Evolutionary conservation across 2,113 vertebrate species (phyloP).

Genomic region (Nansenia antarctica): DNA sequence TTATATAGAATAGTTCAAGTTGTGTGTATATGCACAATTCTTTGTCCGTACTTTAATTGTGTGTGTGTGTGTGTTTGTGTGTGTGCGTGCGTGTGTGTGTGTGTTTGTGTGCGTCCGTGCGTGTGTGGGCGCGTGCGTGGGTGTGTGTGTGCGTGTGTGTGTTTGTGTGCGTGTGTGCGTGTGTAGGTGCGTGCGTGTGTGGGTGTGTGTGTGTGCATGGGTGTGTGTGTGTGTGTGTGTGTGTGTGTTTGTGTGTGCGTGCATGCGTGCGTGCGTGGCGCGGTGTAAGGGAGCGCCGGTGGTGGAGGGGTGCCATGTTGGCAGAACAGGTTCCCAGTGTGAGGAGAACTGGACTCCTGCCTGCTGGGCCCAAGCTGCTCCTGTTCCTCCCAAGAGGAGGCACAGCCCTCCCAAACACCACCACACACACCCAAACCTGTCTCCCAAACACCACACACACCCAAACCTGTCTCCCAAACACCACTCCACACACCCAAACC

Average conservation of each 20-base stretch:
- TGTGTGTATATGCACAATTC: too few species aligned
- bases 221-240: not conserved
- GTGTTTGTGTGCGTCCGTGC: not conserved
- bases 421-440: constrained; percentile 14
- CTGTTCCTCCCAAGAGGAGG: constrained; percentile 44
- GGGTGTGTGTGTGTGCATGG: not conserved
- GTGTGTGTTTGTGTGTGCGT: not conserved
- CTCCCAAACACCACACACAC: constrained; percentile 23
- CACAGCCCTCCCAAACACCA: constrained; percentile 18
- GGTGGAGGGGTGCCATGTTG: constrained; percentile 12
- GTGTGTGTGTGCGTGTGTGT: not conserved
- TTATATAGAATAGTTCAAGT: too few species aligned
- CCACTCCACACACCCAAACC: too few species aligned
- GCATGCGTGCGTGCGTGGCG: constrained; percentile 2
- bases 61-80: constrained; percentile 1
- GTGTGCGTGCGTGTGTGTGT: not conserved
- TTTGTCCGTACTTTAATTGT: not conserved
- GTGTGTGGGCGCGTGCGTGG: too few species aligned
- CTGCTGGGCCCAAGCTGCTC: constrained; percentile 61
- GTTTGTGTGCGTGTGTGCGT: not conserved
- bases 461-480: not conserved
- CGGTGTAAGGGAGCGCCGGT: constrained; percentile 7
- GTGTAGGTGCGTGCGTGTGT: not conserved
- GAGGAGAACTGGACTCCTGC: constrained; percentile 19
- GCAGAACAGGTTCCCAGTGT: constrained; percentile 14